A percentile compares a stretch with the other conserved stretches of the same genome.
Evolutionary conservation across 2,113 vertebrate genomes (phyloP).

Genomic region (Seriola aureovittata): DNA sequence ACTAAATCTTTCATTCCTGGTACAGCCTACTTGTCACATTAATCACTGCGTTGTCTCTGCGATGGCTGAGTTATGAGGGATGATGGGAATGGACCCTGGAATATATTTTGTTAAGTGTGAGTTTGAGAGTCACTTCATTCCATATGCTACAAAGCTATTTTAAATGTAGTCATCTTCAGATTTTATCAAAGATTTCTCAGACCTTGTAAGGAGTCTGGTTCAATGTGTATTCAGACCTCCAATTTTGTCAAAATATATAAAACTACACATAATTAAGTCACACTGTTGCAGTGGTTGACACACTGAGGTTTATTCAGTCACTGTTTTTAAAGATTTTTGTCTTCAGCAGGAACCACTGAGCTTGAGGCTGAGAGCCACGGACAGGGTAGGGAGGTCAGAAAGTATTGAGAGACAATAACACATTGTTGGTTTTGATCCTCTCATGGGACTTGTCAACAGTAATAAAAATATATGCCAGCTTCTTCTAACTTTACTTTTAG

Average conservation of each 20-base stretch:
- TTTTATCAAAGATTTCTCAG: neutral
- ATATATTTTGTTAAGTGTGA: constrained; percentile 25
- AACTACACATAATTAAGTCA: too few relatives aligned
- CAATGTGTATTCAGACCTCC: too few relatives aligned
- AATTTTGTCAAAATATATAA: too few relatives aligned
- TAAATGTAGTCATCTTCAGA: neutral
- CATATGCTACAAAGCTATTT: neutral
- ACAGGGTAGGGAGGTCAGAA: neutral
- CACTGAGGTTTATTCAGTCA: neutral
- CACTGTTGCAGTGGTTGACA: neutral
- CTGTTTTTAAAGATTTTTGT: neutral
- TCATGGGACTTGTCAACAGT: neutral
- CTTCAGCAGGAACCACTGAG: neutral
- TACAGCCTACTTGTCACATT: constrained; percentile 42
- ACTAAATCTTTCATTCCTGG: constrained; percentile 72
- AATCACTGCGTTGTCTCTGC: constrained; percentile 54
- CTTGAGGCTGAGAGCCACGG: neutral
- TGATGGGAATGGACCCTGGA: constrained; percentile 22
- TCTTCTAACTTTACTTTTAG: too few relatives aligned
- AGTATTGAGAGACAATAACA: neutral
- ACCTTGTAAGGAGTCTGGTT: too few relatives aligned
- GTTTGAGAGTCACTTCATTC: neutral
- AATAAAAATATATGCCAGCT: too few relatives aligned
- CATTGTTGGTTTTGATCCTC: too few relatives aligned
- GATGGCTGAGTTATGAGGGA: constrained; percentile 41